These are phyloP conservation scores for Tubulanus polymorphus DNA, from an alignment of 2,888 invertebrate genomes.

Conservation along the genomic window DNA sequence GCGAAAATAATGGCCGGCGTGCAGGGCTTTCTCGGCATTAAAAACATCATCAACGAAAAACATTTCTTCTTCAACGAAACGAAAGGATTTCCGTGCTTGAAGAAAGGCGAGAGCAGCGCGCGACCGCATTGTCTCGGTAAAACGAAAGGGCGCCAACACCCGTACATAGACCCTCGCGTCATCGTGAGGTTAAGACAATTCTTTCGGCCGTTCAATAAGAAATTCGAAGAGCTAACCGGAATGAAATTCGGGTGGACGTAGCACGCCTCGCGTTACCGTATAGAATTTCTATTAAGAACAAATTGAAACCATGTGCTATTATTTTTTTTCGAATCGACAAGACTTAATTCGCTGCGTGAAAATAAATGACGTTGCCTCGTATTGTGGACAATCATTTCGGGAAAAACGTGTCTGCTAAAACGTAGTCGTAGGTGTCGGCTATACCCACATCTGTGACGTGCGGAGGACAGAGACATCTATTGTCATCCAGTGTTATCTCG, in stretches of 20 bases:
- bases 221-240: conserved; percentile 54
- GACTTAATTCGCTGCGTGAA: too few species aligned
- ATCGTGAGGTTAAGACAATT: conserved; percentile 50
- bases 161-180: conserved; percentile 41
- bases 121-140: conserved; percentile 54
- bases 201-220: conserved; percentile 54
- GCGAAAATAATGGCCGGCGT: conserved; percentile 80
- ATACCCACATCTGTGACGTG: too few species aligned
- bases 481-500: too few species aligned
- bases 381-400: too few species aligned
- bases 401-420: too few species aligned
- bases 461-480: too few species aligned
- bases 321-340: too few species aligned
- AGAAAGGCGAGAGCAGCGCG: conserved; percentile 40
- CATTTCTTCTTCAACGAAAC: conserved; percentile 89
- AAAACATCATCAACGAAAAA: conserved; percentile 76
- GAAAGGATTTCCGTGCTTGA: conserved; percentile 85
- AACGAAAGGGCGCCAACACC: conserved; percentile 56
- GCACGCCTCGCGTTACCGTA: too few species aligned
- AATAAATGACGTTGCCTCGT: too few species aligned
- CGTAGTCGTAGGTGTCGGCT: too few species aligned
- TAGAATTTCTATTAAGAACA: too few species aligned
- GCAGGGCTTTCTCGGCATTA: conserved; percentile 81
- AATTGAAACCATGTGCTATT: too few species aligned
- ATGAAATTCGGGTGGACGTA: conserved; percentile 53